phyloP scores from a whole-genome alignment of 2,797 vertebrate species.

The Hylomyscus alleni region DNA sequence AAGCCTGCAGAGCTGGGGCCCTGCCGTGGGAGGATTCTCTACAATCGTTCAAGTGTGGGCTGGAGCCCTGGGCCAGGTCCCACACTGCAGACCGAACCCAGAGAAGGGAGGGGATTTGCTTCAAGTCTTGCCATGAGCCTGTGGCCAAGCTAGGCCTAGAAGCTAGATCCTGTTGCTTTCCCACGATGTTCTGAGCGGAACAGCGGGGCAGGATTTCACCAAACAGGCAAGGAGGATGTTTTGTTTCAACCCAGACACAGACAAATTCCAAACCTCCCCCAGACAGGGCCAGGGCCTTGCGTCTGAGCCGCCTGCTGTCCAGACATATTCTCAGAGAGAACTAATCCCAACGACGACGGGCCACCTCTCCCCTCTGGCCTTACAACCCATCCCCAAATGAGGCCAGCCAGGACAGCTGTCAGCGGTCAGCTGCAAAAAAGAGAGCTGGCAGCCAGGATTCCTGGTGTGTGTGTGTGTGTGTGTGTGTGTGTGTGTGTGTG shows the following conservation, averaged over 20 bases:
- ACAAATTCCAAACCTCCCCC: conserved; percentile 77
- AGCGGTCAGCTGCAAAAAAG: neutral
- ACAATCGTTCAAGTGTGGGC: neutral
- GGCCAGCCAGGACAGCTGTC: conserved; percentile 69
- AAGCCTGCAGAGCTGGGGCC: neutral
- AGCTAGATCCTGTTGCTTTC: conserved; percentile 68
- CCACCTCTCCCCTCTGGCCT: conserved; percentile 66
- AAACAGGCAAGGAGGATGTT: conserved; percentile 72
- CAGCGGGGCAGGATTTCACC: conserved; percentile 65
- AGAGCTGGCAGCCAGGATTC: no score
- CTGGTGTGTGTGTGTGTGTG: neutral
- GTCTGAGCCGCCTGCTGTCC: conserved; percentile 69
- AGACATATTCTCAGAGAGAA: conserved; percentile 72
- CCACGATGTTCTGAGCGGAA: conserved; percentile 49
- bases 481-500: neutral
- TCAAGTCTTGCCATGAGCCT: conserved; percentile 30
- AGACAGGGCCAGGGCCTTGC: conserved; percentile 68
- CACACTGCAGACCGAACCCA: neutral
- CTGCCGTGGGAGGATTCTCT: neutral
- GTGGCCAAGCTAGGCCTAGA: conserved; percentile 61
- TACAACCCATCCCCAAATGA: conserved; percentile 42
- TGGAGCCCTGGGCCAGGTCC: neutral
- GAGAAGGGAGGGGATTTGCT: neutral
- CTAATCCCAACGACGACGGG: conserved; percentile 67
- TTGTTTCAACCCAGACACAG: conserved; percentile 78